Evolutionary conservation across 2,797 vertebrate genomes (phyloP), one percentile per base, ranked within the genome.

Genomic region (Potorous gilbertii): DNA sequence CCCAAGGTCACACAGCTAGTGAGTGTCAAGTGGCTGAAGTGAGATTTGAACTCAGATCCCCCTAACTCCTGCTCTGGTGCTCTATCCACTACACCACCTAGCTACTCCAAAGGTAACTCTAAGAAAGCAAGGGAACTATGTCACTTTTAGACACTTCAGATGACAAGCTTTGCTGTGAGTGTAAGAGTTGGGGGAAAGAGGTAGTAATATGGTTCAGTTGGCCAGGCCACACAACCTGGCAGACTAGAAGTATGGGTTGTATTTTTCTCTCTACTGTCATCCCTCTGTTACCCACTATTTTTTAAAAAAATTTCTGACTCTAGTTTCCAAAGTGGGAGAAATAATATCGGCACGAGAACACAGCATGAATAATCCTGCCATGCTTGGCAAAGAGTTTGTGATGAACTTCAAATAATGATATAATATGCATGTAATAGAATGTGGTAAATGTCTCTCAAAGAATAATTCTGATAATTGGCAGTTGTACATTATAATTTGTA

Each of bases 361-460:
- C 1, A 66, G 18, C 14, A 50, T 94, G 93, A 95, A 94, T 91
- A 93, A 93, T 91, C 34, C 66, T 11, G 0, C 74, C 34, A 90
- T 81, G 94, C 5, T 54, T 95, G 54, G 74, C 21, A 56, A 95
- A 93, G 9, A 90, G 93, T 3, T 6, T 95, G 0, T 50, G 0
- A 55, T 95, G 81, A 87, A 95, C 50, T 92, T 2, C 90, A n/a
- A 96, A 93, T 11, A 56, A 57, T 56, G 3, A 94, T 52, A 31
- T 94, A 93, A 90, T 90, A 56, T 50, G 34, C 50, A 34, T 57
- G 31, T 90, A 95, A 55, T 56, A 91, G 57, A 29, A 93, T 16
- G 14, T 12, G 74, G 81, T 5, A 95, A 91, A 91, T 93, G 24
- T 31, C 57, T 21, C 89, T 81, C 40, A n/a, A 93, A 94, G 97